Evolutionary conservation across 2,113 vertebrate genomes (phyloP).

Genomic region (Carassius gibelio): DNA sequence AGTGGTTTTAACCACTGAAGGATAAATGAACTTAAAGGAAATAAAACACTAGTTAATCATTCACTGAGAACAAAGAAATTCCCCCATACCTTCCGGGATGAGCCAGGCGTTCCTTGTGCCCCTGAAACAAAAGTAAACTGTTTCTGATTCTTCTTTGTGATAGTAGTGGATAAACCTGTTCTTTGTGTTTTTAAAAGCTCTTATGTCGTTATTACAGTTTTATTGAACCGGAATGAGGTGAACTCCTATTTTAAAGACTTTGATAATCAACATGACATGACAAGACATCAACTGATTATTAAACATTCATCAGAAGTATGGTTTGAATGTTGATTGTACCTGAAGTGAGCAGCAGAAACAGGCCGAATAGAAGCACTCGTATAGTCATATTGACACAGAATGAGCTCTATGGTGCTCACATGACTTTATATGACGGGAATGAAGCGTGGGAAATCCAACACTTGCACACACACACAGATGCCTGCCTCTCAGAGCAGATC

Average conservation of each 20-base stretch:
- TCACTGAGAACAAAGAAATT: neutral
- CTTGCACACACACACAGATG: conserved; percentile 4
- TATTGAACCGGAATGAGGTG: neutral
- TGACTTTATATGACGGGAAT: conserved; percentile 1
- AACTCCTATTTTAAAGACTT: neutral
- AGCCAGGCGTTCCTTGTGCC: conserved; percentile 29
- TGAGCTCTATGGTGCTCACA: neutral
- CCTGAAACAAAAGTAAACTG: conserved; percentile 51
- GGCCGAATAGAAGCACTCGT: conserved; percentile 26
- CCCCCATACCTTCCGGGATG: neutral
- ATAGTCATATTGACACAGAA: conserved; percentile 9
- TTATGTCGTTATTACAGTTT: neutral
- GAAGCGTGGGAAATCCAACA: conserved; percentile 34
- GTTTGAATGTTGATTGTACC: conserved; percentile 16
- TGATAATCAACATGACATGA: too few species aligned
- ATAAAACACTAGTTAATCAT: neutral
- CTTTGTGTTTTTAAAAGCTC: neutral
- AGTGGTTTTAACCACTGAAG: neutral
- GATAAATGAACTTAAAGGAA: too few species aligned
- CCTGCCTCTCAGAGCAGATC: neutral
- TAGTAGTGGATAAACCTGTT: neutral
- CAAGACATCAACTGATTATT: neutral
- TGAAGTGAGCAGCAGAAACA: conserved; percentile 42
- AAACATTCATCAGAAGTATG: neutral
- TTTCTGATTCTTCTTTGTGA: neutral